Percentiles rank a stretch among this genome's conserved stretches.
Conservation (phyloP, 2,113 vertebrate genomes). For the Pandion haliaetus region DNA sequence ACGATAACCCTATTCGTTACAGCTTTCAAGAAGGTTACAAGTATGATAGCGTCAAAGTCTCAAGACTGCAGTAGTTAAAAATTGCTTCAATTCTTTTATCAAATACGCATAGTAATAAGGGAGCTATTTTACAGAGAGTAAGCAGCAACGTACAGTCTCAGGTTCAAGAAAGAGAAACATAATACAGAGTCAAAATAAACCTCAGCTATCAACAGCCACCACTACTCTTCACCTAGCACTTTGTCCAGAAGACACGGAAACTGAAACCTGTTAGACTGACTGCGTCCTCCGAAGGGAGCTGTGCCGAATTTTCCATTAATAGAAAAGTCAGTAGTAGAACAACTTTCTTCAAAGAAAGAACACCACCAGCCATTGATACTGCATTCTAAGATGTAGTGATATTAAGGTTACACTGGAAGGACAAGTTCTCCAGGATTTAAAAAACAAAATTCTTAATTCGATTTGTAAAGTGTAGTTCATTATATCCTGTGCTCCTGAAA, state of each 20-base stretch:
- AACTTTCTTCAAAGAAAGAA: conserved; percentile 58
- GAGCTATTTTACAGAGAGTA: conserved; percentile 51
- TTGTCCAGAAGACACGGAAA: conserved; percentile 21
- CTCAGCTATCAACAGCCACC: conserved; percentile 45
- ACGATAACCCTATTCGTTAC: not conserved
- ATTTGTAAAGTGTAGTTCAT: conserved; percentile 22
- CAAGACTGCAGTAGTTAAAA: conserved; percentile 14
- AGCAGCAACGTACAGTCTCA: conserved; percentile 1
- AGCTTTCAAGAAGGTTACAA: not conserved
- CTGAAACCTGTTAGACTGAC: conserved; percentile 36
- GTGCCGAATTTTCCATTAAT: not conserved
- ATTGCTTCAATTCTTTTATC: conserved; percentile 16
- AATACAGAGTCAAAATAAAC: conserved; percentile 41
- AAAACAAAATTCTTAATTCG: conserved; percentile 33
- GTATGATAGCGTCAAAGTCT: conserved; percentile 1
- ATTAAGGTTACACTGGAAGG: conserved; percentile 53
- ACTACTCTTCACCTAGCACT: conserved; percentile 26
- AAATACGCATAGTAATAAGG: conserved; percentile 4
- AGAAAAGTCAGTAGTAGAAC: conserved; percentile 46
- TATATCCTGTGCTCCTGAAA: conserved; percentile 6
- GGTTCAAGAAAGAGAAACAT: conserved; percentile 22
- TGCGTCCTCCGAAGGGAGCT: not conserved
- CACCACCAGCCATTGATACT: conserved; percentile 1
- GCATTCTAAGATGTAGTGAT: conserved; percentile 59
- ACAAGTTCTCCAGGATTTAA: conserved; percentile 40